Percentiles rank a stretch among this genome's conserved stretches.
phyloP scores from a whole-genome alignment of 2,113 vertebrate species.

The Ginglymostoma cirratum region DNA sequence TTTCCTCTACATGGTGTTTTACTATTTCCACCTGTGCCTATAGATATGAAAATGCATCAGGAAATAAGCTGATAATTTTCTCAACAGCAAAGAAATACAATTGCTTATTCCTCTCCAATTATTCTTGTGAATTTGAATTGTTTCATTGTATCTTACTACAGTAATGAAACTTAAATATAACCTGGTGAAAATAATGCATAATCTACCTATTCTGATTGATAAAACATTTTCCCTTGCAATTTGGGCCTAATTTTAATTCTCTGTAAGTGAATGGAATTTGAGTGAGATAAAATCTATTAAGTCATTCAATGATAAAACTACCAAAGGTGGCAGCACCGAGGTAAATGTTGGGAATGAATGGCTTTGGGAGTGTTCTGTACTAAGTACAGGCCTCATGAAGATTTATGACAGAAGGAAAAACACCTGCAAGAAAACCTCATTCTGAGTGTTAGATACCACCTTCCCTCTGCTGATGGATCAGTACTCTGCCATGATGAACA shows the following conservation, averaged over 20 bases:
- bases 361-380: neutral
- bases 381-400: neutral
- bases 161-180: neutral
- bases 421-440: neutral
- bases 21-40: neutral
- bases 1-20: neutral
- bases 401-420: neutral
- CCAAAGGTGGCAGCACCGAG: neutral
- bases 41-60: constrained; percentile 1
- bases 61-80: constrained; percentile 14
- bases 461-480: neutral
- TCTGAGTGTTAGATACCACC: neutral
- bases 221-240: too few species aligned
- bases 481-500: neutral
- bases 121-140: neutral
- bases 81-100: neutral
- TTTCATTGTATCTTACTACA: neutral
- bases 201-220: neutral
- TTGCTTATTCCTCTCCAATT: neutral
- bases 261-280: too few species aligned
- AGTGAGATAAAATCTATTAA: neutral
- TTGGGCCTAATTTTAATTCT: neutral
- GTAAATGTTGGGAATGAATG: neutral
- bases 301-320: neutral
- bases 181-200: neutral